Evolutionary conservation across 2,888 invertebrate genomes (phyloP).

Genomic region (Cybosia mesomella): DNA sequence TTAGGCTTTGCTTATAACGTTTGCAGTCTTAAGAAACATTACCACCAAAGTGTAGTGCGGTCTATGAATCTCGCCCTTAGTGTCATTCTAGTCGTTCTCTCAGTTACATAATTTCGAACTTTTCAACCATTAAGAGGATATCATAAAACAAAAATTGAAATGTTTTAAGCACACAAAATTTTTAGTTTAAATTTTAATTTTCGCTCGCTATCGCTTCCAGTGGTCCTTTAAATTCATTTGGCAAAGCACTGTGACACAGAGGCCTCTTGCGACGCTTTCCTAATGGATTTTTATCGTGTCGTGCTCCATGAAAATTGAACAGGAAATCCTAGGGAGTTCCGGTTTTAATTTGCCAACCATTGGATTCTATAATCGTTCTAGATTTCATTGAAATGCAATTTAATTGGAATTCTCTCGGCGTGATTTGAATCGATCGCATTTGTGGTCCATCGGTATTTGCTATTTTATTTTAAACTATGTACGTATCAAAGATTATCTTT

Average conservation of each 20-base stretch:
- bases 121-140: neutral
- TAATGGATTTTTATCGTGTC: conserved; percentile 83
- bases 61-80: too few relatives aligned
- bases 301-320: conserved; percentile 80
- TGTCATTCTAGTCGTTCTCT: too few relatives aligned
- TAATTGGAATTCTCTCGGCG: conserved; percentile 77
- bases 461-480: conserved; percentile 44
- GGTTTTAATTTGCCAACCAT: conserved; percentile 82
- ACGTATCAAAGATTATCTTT: conserved; percentile 31
- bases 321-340: conserved; percentile 76
- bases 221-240: conserved; percentile 47
- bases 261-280: conserved; percentile 67
- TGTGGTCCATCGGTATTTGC: conserved; percentile 57
- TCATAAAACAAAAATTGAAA: neutral
- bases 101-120: neutral
- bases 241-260: conserved; percentile 64
- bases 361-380: conserved; percentile 81
- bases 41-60: neutral
- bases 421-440: conserved; percentile 70
- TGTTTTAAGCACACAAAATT: conserved; percentile 29
- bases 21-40: too few relatives aligned
- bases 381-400: conserved; percentile 83
- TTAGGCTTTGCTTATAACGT: too few relatives aligned
- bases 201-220: conserved; percentile 55
- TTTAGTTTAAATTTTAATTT: conserved; percentile 27